Conservation (phyloP, 2,888 invertebrate genomes). For the Athalia rosae region DNA sequence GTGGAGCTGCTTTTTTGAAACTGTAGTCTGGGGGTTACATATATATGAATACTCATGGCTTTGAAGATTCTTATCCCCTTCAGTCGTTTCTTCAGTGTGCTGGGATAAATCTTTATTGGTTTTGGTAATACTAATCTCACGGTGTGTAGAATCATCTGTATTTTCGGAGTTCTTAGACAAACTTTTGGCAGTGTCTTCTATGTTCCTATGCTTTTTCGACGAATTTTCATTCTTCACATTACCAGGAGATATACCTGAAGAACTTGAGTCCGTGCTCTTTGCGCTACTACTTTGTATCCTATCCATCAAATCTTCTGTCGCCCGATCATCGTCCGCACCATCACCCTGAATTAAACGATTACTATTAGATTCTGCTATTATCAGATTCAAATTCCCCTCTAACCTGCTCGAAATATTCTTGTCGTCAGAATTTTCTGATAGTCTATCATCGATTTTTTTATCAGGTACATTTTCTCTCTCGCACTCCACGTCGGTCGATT, state of each 20-base stretch:
- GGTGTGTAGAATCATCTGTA: not conserved
- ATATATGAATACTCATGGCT: conserved; percentile 20
- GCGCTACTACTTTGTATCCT: conserved; percentile 19
- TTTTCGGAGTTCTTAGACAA: conserved; percentile 12
- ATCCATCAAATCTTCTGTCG: conserved; percentile 6
- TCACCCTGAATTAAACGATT: not conserved
- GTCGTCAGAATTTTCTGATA: conserved; percentile 13
- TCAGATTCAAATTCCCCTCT: not conserved
- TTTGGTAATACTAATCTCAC: not conserved
- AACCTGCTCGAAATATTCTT: conserved; percentile 19
- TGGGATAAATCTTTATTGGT: conserved; percentile 12
- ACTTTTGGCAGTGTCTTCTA: conserved; percentile 23
- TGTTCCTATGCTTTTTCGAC: conserved; percentile 19
- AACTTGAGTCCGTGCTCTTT: conserved; percentile 3
- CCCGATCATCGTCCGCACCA: not conserved
- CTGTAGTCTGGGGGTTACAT: conserved; percentile 11
- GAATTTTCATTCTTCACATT: conserved; percentile 13
- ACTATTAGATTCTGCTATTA: conserved; percentile 19
- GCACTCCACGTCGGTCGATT: conserved; percentile 51
- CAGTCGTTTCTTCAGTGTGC: not conserved
- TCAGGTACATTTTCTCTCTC: conserved; percentile 50
- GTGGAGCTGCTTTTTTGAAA: conserved; percentile 9
- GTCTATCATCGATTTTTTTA: conserved; percentile 71
- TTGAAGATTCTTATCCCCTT: conserved; percentile 17
- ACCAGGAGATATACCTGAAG: not conserved